Conservation (phyloP, 2,113 vertebrate species). For the Channa argus region DNA sequence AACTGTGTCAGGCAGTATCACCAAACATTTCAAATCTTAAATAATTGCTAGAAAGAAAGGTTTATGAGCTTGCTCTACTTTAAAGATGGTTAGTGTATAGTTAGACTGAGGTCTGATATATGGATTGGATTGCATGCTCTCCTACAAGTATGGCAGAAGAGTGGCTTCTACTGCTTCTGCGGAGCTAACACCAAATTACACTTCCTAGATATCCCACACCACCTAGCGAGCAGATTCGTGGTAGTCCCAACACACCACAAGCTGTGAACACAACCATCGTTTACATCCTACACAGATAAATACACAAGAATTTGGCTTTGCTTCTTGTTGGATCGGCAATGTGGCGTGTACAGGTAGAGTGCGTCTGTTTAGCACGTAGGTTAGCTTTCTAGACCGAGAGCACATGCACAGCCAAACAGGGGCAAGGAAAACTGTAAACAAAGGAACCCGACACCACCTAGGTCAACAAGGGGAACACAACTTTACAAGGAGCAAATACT, state of each 20-base stretch:
- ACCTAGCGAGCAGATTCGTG: slow-evolving; percentile 61
- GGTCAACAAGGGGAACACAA: background rate
- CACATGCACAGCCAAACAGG: slow-evolving; percentile 26
- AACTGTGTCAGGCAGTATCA: no score
- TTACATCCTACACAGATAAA: slow-evolving; percentile 5
- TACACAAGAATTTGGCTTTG: background rate
- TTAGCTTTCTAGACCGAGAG: background rate
- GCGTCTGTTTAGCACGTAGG: background rate
- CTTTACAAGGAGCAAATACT: background rate
- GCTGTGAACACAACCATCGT: slow-evolving; percentile 53
- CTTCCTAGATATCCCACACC: slow-evolving; percentile 69
- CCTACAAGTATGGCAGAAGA: background rate
- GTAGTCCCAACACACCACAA: slow-evolving; percentile 9
- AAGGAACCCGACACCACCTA: slow-evolving; percentile 51
- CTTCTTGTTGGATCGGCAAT: slow-evolving; percentile 5
- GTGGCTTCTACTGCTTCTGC: slow-evolving; percentile 12
- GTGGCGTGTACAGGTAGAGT: slow-evolving; percentile 15
- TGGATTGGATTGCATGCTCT: background rate
- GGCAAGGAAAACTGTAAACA: slow-evolving; percentile 66
- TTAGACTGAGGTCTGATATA: background rate
- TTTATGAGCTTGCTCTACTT: no score
- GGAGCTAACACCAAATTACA: slow-evolving; percentile 34
- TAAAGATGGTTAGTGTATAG: no score
- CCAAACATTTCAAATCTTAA: no score
- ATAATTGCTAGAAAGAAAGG: background rate